A percentile compares a stretch with the other conserved stretches of the same genome.
Conservation (phyloP, 2,888 invertebrate genomes). For the Epirrhoe tristata region DNA sequence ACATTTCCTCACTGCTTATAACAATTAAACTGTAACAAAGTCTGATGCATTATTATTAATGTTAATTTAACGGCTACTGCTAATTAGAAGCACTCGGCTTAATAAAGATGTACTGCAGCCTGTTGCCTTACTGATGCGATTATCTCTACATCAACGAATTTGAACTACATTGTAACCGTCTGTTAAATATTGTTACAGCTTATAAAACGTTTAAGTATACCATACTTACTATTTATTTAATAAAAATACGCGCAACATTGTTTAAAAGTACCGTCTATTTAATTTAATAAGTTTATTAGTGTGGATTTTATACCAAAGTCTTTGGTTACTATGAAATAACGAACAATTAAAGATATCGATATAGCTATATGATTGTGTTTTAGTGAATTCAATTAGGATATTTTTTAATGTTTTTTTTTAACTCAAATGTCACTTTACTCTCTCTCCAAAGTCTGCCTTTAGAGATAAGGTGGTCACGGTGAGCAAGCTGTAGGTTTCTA, state of each 20-base stretch:
- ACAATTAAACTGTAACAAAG: conserved; percentile 27
- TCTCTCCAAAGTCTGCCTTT: too few relatives aligned
- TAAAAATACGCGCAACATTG: background rate
- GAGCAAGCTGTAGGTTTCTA: too few relatives aligned
- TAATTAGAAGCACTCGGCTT: conserved; percentile 44
- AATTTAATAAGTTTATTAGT: background rate
- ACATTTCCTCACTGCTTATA: background rate
- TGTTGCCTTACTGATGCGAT: conserved; percentile 30
- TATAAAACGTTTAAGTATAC: background rate
- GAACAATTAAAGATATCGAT: too few relatives aligned
- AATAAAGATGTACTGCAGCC: conserved; percentile 42
- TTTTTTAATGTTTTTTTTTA: too few relatives aligned
- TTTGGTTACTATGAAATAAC: background rate
- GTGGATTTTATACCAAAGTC: background rate
- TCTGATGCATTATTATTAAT: conserved; percentile 39
- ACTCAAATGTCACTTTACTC: too few relatives aligned
- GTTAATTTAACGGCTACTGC: conserved; percentile 42
- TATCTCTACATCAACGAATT: conserved; percentile 33
- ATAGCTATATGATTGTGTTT: too few relatives aligned
- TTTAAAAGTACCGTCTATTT: background rate
- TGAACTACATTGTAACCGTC: conserved; percentile 5
- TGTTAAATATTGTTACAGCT: background rate
- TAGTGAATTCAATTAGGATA: too few relatives aligned
- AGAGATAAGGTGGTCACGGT: too few relatives aligned
- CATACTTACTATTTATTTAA: background rate